Base-by-base conservation (phyloP, 2,888 invertebrate genomes). In the Sminthurides aquaticus region DNA sequence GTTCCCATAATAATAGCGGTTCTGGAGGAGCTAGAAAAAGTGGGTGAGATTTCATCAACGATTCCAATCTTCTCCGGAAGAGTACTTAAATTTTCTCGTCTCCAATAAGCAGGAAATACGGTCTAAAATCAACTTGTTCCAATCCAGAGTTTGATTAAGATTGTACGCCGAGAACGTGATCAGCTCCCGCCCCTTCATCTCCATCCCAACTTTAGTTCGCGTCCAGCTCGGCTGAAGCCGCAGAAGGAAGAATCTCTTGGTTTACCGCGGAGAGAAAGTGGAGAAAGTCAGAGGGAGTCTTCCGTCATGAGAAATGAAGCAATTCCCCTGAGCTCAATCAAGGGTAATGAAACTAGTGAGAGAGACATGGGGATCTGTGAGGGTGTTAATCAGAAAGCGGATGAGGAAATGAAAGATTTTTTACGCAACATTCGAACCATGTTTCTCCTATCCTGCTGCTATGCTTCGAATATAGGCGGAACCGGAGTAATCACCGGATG, bases 391-490 rank as follows among this genome's bases (percentile, higher is more conserved):
- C 18, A 8, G 20, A 52, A 8, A 20, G 8, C 18, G 20, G 52
- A 52, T 22, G 22, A 52, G 52, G 52, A 52, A 25, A 48, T 60
- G n/a, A 25, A 25, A 11, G n/a, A 3, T 20, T 60, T 60, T 27
- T 59, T 64, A 27, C 20, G 28, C n/a, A 57, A 64, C 20, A 67
- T 71, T 11, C 66, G 69, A 24, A 73, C 71, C 26, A 74, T 74
- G 74, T 74, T 68, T 52, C 64, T 74, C 3, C 60, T 74, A 48
- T 71, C 69, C 15, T 63, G 70, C n/a, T 69, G 69, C 20, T 74
- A 74, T 43, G 63, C 74, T 0, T 65, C 72, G 8, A 74, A 74
- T 57, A 72, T 74, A 61, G 74, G 74, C 15, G 74, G 73, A 11
- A 71, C 71, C 60, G 71, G 71, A 15, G 73, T 67, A 3, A 70